These are phyloP conservation scores for Himalopsyche phryganea DNA, from an alignment of 1,140 invertebrate genomes.

Conservation along the genomic window DNA sequence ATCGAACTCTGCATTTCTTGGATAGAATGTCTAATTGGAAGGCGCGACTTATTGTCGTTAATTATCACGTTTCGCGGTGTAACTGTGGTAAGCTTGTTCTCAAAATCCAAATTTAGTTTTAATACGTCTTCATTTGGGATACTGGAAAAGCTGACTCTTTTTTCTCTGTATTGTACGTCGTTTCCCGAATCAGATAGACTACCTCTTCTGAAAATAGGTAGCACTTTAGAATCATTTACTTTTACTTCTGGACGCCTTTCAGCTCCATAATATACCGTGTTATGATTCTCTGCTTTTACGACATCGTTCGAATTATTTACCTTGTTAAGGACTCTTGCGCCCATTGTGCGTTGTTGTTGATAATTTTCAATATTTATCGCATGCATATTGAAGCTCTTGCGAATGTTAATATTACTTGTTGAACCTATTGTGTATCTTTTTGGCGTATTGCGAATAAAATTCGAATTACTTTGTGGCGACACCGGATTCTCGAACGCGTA, in stretches of 20 bases:
- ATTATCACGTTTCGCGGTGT: too few relatives aligned
- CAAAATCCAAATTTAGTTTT: slow-evolving; percentile 1
- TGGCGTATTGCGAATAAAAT: slow-evolving; percentile 24
- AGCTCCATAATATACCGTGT: neutral
- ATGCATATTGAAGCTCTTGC: neutral
- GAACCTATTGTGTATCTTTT: slow-evolving; percentile 21
- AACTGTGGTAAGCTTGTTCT: too few relatives aligned
- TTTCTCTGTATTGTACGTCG: slow-evolving; percentile 15
- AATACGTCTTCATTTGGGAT: neutral
- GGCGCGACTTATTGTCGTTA: neutral
- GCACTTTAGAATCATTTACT: neutral
- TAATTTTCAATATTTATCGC: neutral
- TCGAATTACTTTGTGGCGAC: slow-evolving; percentile 8
- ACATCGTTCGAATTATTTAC: neutral
- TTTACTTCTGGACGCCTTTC: neutral
- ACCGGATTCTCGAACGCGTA: too few relatives aligned
- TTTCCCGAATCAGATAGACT: slow-evolving; percentile 11
- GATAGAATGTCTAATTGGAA: neutral
- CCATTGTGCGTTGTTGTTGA: neutral
- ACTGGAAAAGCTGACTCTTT: slow-evolving; percentile 28
- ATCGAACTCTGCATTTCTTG: neutral
- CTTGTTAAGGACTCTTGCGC: neutral
- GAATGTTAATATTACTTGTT: slow-evolving; percentile 10
- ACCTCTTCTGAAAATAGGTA: slow-evolving; percentile 25
- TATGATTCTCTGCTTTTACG: neutral